Conservation (phyloP, 2,888 invertebrate species). For the Cantharis nigra region DNA sequence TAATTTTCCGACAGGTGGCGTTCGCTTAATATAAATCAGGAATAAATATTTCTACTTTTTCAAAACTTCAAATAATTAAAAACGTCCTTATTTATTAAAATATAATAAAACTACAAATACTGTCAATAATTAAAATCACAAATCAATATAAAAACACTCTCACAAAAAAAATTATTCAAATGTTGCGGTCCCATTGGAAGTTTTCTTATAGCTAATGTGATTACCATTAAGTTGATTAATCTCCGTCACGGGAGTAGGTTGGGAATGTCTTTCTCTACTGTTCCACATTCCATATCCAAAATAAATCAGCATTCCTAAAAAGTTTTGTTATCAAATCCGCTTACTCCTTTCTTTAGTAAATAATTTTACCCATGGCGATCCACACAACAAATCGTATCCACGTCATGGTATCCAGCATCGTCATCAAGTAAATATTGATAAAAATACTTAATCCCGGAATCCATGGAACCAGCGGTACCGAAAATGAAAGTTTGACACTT, state of each 20-base stretch:
- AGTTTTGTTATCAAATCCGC: neutral
- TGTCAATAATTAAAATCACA: conserved; percentile 1
- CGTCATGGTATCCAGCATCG: conserved; percentile 74
- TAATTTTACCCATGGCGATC: conserved; percentile 73
- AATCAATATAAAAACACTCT: neutral
- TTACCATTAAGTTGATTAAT: neutral
- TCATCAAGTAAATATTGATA: conserved; percentile 84
- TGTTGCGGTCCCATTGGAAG: neutral
- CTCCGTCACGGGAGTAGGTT: neutral
- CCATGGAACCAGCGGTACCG: conserved; percentile 81
- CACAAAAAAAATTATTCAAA: neutral
- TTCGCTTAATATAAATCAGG: no score
- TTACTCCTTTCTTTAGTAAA: neutral
- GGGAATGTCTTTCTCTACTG: conserved; percentile 57
- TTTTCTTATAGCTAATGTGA: neutral
- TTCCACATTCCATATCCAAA: conserved; percentile 74
- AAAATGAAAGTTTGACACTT: conserved; percentile 64
- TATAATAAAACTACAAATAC: conserved; percentile 1
- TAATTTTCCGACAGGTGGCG: no score
- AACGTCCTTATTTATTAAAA: neutral
- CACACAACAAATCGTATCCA: conserved; percentile 84
- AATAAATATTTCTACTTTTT: no score
- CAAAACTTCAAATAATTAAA: neutral
- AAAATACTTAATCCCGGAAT: conserved; percentile 81
- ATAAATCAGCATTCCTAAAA: conserved; percentile 73